Percentiles rank a stretch among this genome's conserved stretches.
Evolutionary conservation across 2,797 vertebrate species (phyloP).

Genomic region (Mus spretus): DNA sequence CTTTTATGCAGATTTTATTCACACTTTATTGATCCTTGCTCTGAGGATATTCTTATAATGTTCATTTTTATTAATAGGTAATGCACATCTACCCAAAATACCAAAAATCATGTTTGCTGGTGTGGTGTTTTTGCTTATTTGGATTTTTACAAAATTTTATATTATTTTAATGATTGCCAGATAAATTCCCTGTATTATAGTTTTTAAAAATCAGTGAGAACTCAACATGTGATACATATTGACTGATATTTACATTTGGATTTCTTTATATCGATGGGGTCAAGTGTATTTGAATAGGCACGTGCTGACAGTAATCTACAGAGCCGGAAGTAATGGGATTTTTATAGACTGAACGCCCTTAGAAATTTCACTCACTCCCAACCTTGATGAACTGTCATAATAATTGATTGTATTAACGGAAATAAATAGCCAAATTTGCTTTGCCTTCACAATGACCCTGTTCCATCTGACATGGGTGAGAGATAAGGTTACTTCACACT

Average conservation of each 20-base stretch:
- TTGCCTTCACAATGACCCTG: conserved; percentile 48
- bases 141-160: conserved; percentile 30
- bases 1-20: background rate
- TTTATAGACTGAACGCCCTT: conserved; percentile 64
- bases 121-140: background rate
- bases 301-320: conserved; percentile 51
- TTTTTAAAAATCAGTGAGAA: conserved; percentile 21
- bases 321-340: conserved; percentile 64
- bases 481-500: conserved; percentile 70
- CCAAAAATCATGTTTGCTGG: background rate
- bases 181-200: background rate
- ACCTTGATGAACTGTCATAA: conserved; percentile 77
- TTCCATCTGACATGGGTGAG: conserved; percentile 73
- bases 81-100: background rate
- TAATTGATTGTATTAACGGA: conserved; percentile 81
- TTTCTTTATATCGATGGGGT: conserved; percentile 60
- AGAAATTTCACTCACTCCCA: conserved; percentile 75
- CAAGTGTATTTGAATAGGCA: conserved; percentile 48
- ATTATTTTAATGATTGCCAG: conserved; percentile 5
- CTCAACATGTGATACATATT: conserved; percentile 2
- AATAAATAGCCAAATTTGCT: conserved; percentile 80
- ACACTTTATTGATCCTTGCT: conserved; percentile 3
- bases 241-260: conserved; percentile 42
- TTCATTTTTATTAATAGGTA: background rate
- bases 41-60: conserved; percentile 18